Evolutionary conservation across 2,888 invertebrate species (phyloP), one percentile per base, ranked within the genome.

Genomic region (Athrips mouffetella): DNA sequence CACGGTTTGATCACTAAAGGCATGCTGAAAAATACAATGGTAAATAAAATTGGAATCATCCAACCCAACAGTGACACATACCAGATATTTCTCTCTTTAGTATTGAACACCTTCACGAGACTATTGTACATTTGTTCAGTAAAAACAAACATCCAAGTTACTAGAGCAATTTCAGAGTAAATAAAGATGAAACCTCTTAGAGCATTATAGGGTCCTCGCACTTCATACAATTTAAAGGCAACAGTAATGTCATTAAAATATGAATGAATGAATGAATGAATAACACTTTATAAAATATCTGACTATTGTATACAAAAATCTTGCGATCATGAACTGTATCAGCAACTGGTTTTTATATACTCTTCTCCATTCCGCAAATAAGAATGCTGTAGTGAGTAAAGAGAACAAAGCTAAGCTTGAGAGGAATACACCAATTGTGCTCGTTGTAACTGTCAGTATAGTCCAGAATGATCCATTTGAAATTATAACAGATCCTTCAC

Each of bases 61-160:
- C 87, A 86, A 0, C 77, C 71, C 2, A 50, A 46, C 1, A 73
- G 0, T 0, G 82, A 76, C 3, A 76, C 56, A 53, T 65, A 72
- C 65, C 70, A 70, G 8, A 83, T 51, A 7, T 58, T 66, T 2
- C 50, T 49, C 1, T 58, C 57, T 1, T 65, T 53, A 0, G 59
- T 56, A 44, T 58, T 59, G 42, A 84, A 78, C 11, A 86, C 75
- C 58, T 70, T 79, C 6, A 82, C 86, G 40, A 86, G 65, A 50
- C 67, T 70, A 1, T 71, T 61, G 46, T 84, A 76, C 72, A 87
- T 83, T 18, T 79, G 75, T 33, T 71, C 76, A 27, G 68, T 86
- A 44, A 83, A 87, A 2, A 79, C 55, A 44, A 73, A 80, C 83
- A 83, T 87, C 86, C 87, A 87, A 1, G 59, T 53, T 0, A 83